phyloP scores from a whole-genome alignment of 2,888 invertebrate species.

The Pandemis cinnamomeana region DNA sequence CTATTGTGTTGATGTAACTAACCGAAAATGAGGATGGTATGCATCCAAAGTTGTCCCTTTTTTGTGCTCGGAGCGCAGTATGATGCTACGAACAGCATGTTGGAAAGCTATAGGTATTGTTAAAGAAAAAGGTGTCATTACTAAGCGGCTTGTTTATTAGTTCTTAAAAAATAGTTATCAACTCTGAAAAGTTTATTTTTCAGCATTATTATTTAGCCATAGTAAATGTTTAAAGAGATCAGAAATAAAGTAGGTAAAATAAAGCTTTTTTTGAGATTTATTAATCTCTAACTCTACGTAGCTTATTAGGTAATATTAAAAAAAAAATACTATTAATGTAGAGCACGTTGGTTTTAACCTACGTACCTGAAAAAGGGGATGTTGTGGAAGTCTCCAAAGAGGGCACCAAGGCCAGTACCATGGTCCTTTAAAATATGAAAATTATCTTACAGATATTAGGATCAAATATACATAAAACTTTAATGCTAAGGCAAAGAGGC shows the following conservation, averaged over 20 bases:
- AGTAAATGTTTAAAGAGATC: too few relatives aligned
- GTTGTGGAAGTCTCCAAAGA: slow-evolving; percentile 90
- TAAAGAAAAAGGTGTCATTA: neutral
- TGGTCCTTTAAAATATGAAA: slow-evolving; percentile 66
- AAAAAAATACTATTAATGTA: neutral
- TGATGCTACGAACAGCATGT: slow-evolving; percentile 91
- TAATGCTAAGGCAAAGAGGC: neutral
- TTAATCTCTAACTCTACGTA: too few relatives aligned
- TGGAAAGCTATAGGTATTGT: slow-evolving; percentile 86
- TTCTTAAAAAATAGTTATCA: neutral
- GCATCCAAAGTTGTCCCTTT: slow-evolving; percentile 92
- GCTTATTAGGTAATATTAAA: neutral
- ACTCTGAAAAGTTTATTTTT: neutral
- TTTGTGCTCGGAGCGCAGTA: slow-evolving; percentile 91
- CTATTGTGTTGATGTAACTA: slow-evolving; percentile 55
- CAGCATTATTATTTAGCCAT: too few relatives aligned
- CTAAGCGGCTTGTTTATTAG: neutral
- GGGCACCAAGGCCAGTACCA: slow-evolving; percentile 89
- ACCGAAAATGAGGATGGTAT: slow-evolving; percentile 91
- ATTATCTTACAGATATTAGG: slow-evolving; percentile 2
- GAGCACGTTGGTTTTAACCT: slow-evolving; percentile 19
- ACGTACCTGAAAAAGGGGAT: slow-evolving; percentile 84
- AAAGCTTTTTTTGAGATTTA: too few relatives aligned
- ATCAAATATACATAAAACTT: neutral
- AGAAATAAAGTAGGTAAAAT: too few relatives aligned